A percentile compares a stretch with the other conserved stretches of the same genome.
Conservation (phyloP, 2,113 vertebrate species). For the Anoplopoma fimbria region DNA sequence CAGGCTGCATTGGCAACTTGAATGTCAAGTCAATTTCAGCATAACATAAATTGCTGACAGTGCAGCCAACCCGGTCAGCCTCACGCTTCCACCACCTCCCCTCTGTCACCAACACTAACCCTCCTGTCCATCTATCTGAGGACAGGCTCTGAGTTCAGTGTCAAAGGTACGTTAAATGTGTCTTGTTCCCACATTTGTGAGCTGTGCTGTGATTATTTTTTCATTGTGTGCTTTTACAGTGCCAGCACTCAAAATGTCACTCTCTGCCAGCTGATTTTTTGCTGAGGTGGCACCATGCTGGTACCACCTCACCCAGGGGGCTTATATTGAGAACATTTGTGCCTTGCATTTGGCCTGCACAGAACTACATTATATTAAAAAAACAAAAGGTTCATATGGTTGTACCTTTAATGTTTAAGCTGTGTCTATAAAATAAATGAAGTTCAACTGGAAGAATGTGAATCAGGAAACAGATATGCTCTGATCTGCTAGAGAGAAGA, state of each 20-base stretch:
- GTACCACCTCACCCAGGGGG: slow-evolving; percentile 9
- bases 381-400: neutral
- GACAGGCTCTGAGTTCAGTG: slow-evolving; percentile 61
- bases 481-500: neutral
- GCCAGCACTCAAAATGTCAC: slow-evolving; percentile 72
- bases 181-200: slow-evolving; percentile 62
- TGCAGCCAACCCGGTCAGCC: slow-evolving; percentile 52
- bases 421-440: neutral
- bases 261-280: slow-evolving; percentile 47
- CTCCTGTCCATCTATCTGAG: slow-evolving; percentile 68
- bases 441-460: neutral
- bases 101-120: slow-evolving; percentile 75
- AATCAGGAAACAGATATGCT: slow-evolving; percentile 15
- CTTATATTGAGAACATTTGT: neutral
- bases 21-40: slow-evolving; percentile 67
- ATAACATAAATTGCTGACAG: slow-evolving; percentile 57
- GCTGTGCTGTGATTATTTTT: slow-evolving; percentile 59
- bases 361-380: neutral
- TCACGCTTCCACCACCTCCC: slow-evolving; percentile 42
- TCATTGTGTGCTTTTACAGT: slow-evolving; percentile 63
- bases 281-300: slow-evolving; percentile 20
- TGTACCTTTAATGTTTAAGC: neutral
- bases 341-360: neutral
- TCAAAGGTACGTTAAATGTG: slow-evolving; percentile 81
- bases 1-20: slow-evolving; percentile 44